Conservation (phyloP, 2,113 vertebrate genomes). For the Delphinus delphis region DNA sequence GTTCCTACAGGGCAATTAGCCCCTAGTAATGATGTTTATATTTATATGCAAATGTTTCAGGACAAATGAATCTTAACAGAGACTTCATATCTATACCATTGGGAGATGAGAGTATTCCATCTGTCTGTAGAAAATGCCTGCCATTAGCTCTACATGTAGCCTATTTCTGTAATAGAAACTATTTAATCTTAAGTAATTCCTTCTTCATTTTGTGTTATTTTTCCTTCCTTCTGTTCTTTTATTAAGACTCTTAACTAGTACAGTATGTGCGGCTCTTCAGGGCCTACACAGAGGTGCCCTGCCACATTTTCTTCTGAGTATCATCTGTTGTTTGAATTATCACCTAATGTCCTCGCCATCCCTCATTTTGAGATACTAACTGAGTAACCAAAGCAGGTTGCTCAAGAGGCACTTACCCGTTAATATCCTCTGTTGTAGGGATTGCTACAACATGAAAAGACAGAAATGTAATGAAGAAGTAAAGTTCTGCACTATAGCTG, state of each 20-base stretch:
- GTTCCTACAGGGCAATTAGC: conserved; percentile 85
- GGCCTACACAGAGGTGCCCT: conserved; percentile 40
- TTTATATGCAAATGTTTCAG: conserved; percentile 87
- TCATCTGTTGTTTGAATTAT: conserved; percentile 63
- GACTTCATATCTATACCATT: conserved; percentile 82
- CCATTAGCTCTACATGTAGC: conserved; percentile 79
- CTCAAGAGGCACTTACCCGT: conserved; percentile 47
- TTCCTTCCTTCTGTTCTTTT: conserved; percentile 73
- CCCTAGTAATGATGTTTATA: conserved; percentile 86
- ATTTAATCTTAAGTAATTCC: conserved; percentile 81
- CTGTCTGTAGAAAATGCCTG: conserved; percentile 83
- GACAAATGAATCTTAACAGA: conserved; percentile 83
- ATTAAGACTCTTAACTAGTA: conserved; percentile 74
- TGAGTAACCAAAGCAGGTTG: conserved; percentile 37
- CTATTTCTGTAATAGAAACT: conserved; percentile 81
- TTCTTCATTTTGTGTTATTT: conserved; percentile 77
- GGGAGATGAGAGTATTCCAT: conserved; percentile 82
- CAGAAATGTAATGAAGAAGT: background rate
- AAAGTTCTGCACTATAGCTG: fast-evolving
- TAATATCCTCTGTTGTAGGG: background rate
- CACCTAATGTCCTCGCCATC: conserved; percentile 1
- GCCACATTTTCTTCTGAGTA: conserved; percentile 48
- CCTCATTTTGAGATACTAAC: conserved; percentile 49
- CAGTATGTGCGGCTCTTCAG: background rate
- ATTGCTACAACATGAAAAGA: background rate